phyloP scores from a whole-genome alignment of 2,113 vertebrate genomes.

The Dolichallabes microphthalmus region DNA sequence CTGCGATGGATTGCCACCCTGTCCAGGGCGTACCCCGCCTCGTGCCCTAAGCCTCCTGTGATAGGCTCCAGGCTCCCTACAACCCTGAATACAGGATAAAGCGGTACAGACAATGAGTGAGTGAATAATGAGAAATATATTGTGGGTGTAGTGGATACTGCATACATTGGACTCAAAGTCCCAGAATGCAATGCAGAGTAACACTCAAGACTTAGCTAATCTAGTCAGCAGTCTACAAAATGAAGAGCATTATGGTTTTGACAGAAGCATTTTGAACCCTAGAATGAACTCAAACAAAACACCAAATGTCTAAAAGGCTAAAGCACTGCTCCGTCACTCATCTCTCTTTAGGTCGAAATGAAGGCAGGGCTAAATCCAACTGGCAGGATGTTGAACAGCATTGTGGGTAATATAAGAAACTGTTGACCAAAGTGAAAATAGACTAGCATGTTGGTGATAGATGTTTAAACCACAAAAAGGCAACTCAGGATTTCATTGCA shows the following conservation, averaged over 20 bases:
- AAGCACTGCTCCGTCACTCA: neutral
- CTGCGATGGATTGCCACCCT: too few species aligned
- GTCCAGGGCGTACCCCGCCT: too few species aligned
- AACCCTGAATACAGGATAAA: too few species aligned
- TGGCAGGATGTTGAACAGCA: neutral
- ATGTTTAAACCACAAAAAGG: neutral
- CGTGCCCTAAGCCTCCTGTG: too few species aligned
- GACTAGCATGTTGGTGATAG: neutral
- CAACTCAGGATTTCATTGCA: neutral
- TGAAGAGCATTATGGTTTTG: neutral
- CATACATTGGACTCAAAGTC: neutral
- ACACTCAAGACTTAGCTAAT: neutral
- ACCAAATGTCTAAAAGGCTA: neutral
- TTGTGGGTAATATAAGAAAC: neutral
- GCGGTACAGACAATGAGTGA: too few species aligned
- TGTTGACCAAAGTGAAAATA: neutral
- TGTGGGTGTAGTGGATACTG: neutral
- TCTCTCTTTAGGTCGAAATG: neutral
- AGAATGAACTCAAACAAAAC: neutral
- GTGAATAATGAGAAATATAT: neutral
- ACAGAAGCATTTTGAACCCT: neutral
- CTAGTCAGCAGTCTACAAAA: neutral
- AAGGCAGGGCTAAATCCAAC: neutral
- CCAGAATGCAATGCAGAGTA: neutral
- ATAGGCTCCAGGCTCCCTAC: too few species aligned